Conservation (phyloP, 2,797 vertebrate species). For the Poliocrania exsul region DNA sequence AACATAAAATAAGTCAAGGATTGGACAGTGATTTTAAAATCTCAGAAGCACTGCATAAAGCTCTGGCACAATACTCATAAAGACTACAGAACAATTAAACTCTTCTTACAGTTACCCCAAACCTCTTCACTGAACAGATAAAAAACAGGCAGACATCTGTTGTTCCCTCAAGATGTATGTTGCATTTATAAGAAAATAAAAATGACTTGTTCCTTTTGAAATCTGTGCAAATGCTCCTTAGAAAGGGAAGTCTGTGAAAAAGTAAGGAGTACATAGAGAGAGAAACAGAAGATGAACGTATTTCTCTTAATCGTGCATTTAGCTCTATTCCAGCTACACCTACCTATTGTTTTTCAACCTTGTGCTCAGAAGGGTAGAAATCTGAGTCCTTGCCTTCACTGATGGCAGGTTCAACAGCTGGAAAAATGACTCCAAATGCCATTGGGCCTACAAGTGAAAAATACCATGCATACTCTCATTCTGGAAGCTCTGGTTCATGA, state of each 20-base stretch:
- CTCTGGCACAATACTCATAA: not conserved
- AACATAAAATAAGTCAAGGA: not conserved
- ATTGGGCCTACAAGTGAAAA: not conserved
- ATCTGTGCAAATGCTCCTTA: not conserved
- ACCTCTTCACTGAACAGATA: not conserved
- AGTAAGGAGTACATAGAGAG: not conserved
- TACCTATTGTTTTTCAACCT: not conserved
- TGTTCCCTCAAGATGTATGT: not conserved
- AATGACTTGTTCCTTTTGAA: not conserved
- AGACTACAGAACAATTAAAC: not conserved
- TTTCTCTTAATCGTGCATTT: not conserved
- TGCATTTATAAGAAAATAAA: not conserved
- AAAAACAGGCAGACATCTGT: accelerated
- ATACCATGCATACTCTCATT: not conserved
- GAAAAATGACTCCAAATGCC: not conserved
- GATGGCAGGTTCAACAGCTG: not conserved
- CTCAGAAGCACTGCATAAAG: not conserved
- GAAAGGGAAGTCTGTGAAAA: not conserved
- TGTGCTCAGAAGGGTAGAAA: not conserved
- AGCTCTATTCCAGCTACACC: not conserved
- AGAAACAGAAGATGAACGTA: not conserved
- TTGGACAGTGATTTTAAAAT: not conserved
- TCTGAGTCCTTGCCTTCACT: not conserved
- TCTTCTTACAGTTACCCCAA: not conserved
- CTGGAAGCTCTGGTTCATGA: not conserved